Base-by-base conservation (phyloP, 2,888 invertebrate species). In the Trisateles emortualis region DNA sequence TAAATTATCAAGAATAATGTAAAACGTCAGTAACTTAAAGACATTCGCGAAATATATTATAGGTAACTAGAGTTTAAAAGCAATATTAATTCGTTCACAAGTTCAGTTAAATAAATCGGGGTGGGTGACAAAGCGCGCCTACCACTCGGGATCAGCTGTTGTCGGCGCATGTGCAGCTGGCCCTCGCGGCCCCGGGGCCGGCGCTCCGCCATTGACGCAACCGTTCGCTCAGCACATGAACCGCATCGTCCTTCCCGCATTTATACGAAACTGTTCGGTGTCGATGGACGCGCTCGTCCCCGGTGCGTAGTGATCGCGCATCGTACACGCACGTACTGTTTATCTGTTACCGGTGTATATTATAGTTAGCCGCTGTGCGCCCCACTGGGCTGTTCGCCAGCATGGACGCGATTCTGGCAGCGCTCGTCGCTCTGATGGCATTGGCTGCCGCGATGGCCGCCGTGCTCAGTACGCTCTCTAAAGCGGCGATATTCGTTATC, bases 401-500 rank as follows among this genome's bases (percentile, higher is more conserved):
- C 81, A 93, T 93, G 93, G 93, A 93, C 86, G 93, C 93, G 79
- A 82, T 93, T 68, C 84, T 93, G 79, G 92, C 91, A 73, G 88
- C 91, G 76, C 86, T 93, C 79, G 93, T 91, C 67, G 90, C 90
- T 69, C 84, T 93, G 60, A 92, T 93, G 93, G 93, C 90, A 83
- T 81, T 91, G 79, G 92, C 92, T 67, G 92, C 91, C 76, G 90
- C 91, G 79, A 94, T 93, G 92, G 93, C 93, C 81, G 93, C 90
- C 77, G 86, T 94, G 74, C 94, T 95, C 71, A 93, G 93, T 78
- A 93, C 95, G 63, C 90, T 95, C 57, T 89, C 96, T 38, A 95
- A 96, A 87, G 95, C 95, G 81, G 96, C 96, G 64, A 96, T 96
- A 83, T 96, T 96, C 56, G 93, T 96, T 52, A 79, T 93, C 33